Percentiles rank a stretch among this genome's conserved stretches.
phyloP scores from a whole-genome alignment of 2,888 invertebrate species.

The Yponomeuta malinellus region DNA sequence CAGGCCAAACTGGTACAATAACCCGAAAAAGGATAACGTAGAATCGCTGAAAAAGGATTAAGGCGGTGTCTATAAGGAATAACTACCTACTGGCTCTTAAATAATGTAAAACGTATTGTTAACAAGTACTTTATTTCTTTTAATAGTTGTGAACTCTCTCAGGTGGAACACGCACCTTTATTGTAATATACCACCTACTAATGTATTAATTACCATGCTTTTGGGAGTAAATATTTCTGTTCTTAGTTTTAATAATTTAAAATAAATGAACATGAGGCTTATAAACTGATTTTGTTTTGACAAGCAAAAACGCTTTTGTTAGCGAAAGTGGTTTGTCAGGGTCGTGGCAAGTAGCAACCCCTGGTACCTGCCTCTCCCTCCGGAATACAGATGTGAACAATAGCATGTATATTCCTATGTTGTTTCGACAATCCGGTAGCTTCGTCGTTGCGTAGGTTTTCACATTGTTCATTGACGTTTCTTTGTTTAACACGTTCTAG shows the following conservation, averaged over 20 bases:
- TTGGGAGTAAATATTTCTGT: not conserved
- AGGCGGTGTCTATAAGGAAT: not conserved
- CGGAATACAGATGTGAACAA: no score
- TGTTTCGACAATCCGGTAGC: not conserved
- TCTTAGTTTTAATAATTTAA: not conserved
- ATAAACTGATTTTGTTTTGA: not conserved
- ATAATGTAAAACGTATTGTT: not conserved
- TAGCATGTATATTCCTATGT: no score
- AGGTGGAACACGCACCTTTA: no score
- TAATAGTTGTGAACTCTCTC: no score
- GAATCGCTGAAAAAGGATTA: constrained; percentile 8
- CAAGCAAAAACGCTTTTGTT: not conserved
- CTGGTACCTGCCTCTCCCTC: no score
- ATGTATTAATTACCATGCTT: no score
- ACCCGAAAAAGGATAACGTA: not conserved
- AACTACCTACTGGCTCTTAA: not conserved
- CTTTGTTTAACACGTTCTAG: not conserved
- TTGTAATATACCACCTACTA: no score
- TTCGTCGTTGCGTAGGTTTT: not conserved
- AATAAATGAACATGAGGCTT: constrained; percentile 10
- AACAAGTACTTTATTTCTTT: not conserved
- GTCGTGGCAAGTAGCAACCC: no score
- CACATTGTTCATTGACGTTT: not conserved
- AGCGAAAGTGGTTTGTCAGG: no score
- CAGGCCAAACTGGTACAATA: constrained; percentile 7